Percentiles rank a stretch among this genome's conserved stretches.
These are phyloP conservation scores for Oceanodroma leucorhoa DNA, from an alignment of 2,797 vertebrate genomes.

Conservation along the genomic window DNA sequence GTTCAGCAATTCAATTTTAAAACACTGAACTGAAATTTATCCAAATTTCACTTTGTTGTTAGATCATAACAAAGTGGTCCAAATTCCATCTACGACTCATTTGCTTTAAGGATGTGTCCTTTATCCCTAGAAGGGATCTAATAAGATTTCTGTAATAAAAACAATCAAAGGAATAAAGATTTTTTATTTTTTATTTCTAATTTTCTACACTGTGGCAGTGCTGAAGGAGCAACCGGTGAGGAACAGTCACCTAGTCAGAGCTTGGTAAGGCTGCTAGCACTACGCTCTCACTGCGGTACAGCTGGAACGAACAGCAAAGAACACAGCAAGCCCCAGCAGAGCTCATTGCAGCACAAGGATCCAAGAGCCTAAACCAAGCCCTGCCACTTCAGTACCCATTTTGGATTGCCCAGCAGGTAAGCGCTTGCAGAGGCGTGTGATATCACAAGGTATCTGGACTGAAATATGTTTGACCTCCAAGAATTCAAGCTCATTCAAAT, in stretches of 20 bases:
- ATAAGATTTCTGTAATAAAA: background rate
- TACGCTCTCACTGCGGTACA: rapidly evolving
- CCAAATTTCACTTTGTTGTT: background rate
- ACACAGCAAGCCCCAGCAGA: too few relatives aligned
- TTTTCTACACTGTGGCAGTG: background rate
- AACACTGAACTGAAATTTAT: background rate
- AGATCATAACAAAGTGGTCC: background rate
- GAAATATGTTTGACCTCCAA: background rate
- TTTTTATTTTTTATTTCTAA: background rate
- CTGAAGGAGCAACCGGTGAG: background rate
- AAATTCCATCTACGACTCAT: background rate
- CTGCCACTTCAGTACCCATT: rapidly evolving
- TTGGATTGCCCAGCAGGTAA: background rate
- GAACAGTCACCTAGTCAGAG: background rate
- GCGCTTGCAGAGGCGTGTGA: background rate
- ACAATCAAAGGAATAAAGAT: background rate
- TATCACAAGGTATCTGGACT: background rate
- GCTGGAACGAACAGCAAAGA: background rate
- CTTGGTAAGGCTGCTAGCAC: background rate
- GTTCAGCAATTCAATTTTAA: background rate
- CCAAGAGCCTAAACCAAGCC: background rate
- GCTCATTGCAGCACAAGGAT: rapidly evolving
- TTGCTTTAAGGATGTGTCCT: background rate
- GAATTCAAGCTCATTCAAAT: background rate
- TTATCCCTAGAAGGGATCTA: background rate